Evolutionary conservation across 2,113 vertebrate genomes (phyloP).

Genomic region (Periophthalmus modestus): DNA sequence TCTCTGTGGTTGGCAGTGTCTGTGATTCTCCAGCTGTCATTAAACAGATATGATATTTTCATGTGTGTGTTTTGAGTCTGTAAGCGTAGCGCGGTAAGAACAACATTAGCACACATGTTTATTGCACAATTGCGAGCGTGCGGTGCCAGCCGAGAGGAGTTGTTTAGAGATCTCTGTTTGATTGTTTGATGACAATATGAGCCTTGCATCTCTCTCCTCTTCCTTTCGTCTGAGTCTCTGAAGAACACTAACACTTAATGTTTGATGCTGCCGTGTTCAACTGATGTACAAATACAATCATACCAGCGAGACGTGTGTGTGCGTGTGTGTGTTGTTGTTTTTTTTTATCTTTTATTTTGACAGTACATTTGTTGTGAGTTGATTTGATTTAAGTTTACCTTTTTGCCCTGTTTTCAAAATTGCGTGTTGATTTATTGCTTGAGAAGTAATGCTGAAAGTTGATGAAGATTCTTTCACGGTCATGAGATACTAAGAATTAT

Average conservation of each 20-base stretch:
- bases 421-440: slow-evolving; percentile 51
- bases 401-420: slow-evolving; percentile 48
- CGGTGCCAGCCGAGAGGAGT: slow-evolving; percentile 76
- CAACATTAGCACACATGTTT: slow-evolving; percentile 68
- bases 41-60: slow-evolving; percentile 59
- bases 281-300: slow-evolving; percentile 74
- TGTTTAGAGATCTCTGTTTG: slow-evolving; percentile 75
- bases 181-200: slow-evolving; percentile 78
- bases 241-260: slow-evolving; percentile 76
- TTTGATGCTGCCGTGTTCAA: slow-evolving; percentile 74
- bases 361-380: slow-evolving; percentile 67
- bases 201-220: slow-evolving; percentile 66
- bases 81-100: slow-evolving; percentile 60
- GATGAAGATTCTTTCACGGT: slow-evolving; percentile 37
- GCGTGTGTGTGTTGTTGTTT: too few relatives aligned
- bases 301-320: slow-evolving; percentile 60
- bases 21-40: slow-evolving; percentile 72
- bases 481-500: slow-evolving; percentile 38
- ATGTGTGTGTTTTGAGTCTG: slow-evolving; percentile 60
- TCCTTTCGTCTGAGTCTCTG: slow-evolving; percentile 75
- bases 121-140: slow-evolving; percentile 69
- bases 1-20: slow-evolving; percentile 32
- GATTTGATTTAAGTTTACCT: slow-evolving; percentile 61
- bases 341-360: slow-evolving; percentile 48
- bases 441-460: not conserved